Conservation (phyloP, 2,797 vertebrate species). For the Aldrovandia affinis region DNA sequence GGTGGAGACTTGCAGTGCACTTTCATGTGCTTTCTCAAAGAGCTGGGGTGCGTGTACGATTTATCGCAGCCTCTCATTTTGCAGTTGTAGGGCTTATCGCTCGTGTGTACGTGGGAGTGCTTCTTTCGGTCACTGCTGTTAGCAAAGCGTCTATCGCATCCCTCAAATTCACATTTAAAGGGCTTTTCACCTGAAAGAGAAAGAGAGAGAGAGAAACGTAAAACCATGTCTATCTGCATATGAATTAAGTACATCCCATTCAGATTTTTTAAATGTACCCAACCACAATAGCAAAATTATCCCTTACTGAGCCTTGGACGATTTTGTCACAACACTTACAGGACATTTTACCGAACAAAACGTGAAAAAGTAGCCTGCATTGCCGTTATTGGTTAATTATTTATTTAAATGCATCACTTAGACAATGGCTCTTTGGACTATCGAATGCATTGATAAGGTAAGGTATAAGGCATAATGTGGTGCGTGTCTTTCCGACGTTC, state of each 20-base stretch:
- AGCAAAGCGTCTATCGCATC: slow-evolving; percentile 96
- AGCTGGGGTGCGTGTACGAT: slow-evolving; percentile 98
- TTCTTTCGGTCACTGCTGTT: slow-evolving; percentile 99
- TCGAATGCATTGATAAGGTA: not conserved
- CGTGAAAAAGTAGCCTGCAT: not conserved
- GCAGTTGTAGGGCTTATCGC: slow-evolving; percentile 98
- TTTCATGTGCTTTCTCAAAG: slow-evolving; percentile 97
- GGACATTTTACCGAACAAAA: not conserved
- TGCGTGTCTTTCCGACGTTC: not conserved
- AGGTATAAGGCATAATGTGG: not conserved
- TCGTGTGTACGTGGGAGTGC: slow-evolving; percentile 97
- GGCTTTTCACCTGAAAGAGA: slow-evolving; percentile 90
- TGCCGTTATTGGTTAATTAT: not conserved
- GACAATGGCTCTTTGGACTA: not conserved
- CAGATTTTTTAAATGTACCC: not conserved
- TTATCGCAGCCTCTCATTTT: slow-evolving; percentile 98
- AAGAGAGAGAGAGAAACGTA: slow-evolving; percentile 15
- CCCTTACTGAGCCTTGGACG: not conserved
- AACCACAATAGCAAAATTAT: not conserved
- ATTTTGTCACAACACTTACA: not conserved
- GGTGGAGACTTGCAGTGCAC: slow-evolving; percentile 97
- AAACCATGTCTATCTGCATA: slow-evolving; percentile 7
- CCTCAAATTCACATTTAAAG: slow-evolving; percentile 96
- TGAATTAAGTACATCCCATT: not conserved
- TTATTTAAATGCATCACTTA: not conserved